Conservation (phyloP, 1,140 invertebrate species). For the Drosophila subpulchrella region DNA sequence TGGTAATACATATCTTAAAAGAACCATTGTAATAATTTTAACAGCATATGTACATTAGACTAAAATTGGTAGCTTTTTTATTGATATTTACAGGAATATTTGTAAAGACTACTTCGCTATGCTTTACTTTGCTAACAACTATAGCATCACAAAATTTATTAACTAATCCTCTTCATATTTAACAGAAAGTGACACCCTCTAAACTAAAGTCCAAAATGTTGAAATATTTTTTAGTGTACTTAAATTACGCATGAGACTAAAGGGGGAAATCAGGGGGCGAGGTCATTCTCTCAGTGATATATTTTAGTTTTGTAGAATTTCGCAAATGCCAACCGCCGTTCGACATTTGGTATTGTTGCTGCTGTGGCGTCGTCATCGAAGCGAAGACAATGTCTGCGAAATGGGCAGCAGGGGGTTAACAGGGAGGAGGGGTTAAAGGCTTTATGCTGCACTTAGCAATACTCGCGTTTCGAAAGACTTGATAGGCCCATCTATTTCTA, state of each 20-base stretch:
- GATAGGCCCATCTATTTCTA: background rate
- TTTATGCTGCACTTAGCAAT: slow-evolving; percentile 23
- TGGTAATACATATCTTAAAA: no score
- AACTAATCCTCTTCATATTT: no score
- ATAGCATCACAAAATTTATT: no score
- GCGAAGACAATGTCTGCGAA: slow-evolving; percentile 69
- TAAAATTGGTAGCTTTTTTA: no score
- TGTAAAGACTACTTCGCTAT: no score
- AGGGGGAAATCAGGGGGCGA: slow-evolving; percentile 2
- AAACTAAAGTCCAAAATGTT: no score
- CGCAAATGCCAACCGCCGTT: slow-evolving; percentile 44
- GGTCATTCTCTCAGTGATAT: slow-evolving; percentile 49
- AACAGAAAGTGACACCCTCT: no score
- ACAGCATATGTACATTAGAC: no score
- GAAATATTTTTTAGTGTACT: slow-evolving; percentile 7
- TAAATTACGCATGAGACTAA: slow-evolving; percentile 45
- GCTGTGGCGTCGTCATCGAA: slow-evolving; percentile 44
- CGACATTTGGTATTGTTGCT: slow-evolving; percentile 31
- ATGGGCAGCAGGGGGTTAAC: slow-evolving; percentile 5
- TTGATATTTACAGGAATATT: no score
- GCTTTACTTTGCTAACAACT: no score
- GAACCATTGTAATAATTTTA: no score
- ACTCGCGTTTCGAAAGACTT: slow-evolving; percentile 38
- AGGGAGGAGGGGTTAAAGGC: background rate
- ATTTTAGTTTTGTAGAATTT: slow-evolving; percentile 76